Percentiles rank a stretch among this genome's conserved stretches.
phyloP scores from a whole-genome alignment of 1,140 invertebrate genomes.

The Procambarus virginalis region DNA sequence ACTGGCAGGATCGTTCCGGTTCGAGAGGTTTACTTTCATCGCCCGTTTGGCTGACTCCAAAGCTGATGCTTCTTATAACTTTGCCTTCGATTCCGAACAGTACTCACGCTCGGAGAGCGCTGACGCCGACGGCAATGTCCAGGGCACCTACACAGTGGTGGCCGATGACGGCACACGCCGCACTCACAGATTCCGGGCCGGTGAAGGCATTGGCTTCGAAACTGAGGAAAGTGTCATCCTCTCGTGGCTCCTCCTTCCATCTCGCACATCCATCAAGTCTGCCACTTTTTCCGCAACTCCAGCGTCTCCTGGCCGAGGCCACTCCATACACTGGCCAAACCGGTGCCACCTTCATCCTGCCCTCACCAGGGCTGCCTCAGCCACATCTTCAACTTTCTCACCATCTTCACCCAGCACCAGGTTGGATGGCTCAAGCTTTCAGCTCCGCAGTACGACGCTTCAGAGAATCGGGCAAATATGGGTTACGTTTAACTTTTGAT shows the following conservation, averaged over 20 bases:
- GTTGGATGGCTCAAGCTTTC: background rate
- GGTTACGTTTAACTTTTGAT: slow-evolving; percentile 49
- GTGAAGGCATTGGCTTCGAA: slow-evolving; percentile 68
- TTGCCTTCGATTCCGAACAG: slow-evolving; percentile 70
- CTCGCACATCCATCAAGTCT: slow-evolving; percentile 1
- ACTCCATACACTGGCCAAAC: background rate
- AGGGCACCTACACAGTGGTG: slow-evolving; percentile 73
- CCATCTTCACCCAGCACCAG: background rate
- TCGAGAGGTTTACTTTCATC: slow-evolving; percentile 50
- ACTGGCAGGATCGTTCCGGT: slow-evolving; percentile 67
- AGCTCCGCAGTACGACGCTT: slow-evolving; percentile 39
- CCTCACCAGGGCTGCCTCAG: background rate
- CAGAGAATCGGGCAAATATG: slow-evolving; percentile 24
- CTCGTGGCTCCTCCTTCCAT: slow-evolving; percentile 30
- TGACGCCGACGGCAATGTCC: slow-evolving; percentile 71
- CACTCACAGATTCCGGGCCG: slow-evolving; percentile 58
- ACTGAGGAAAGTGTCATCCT: slow-evolving; percentile 59
- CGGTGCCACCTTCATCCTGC: background rate
- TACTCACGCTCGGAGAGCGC: slow-evolving; percentile 70
- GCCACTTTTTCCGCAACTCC: background rate
- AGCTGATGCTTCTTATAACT: slow-evolving; percentile 70
- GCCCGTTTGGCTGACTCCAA: slow-evolving; percentile 60
- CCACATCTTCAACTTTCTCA: background rate
- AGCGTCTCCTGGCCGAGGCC: background rate
- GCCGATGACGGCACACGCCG: slow-evolving; percentile 69